Base-by-base conservation (phyloP, 30 jellyfish, hydroid and myxozoan genomes). In the Pelagia noctiluca region DNA sequence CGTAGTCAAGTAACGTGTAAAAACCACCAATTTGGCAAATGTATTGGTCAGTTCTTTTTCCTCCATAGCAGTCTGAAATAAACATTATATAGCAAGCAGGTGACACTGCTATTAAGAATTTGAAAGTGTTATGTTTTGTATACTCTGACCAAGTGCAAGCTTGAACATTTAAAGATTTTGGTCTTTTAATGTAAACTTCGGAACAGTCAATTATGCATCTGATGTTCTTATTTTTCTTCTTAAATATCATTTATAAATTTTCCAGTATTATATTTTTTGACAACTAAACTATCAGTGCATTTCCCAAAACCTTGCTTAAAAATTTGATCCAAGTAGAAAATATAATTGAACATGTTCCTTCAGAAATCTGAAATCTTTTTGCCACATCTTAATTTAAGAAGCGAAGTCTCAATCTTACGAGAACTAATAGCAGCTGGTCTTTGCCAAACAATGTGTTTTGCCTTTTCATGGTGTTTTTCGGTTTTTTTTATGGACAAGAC, bases 21-120 rank as follows among this genome's bases (percentile, higher is more conserved):
- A n/a, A n/a, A n/a, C n/a, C n/a, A n/a, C n/a, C n/a, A n/a, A n/a
- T n/a, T n/a, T n/a, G n/a, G n/a, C n/a, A n/a, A n/a, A n/a, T n/a
- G n/a, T n/a, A n/a, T n/a, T n/a, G n/a, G n/a, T n/a, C n/a, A n/a
- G n/a, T n/a, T n/a, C n/a, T n/a, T n/a, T n/a, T 49, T 35, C 93
- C 93, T 4, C 82, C 81, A 34, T 47, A 83, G 80, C 81, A 69
- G 1, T 33, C n/a, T 0, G 93, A 83, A 19, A 83, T 35, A 33
- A 83, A 83, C 3, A 33, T 49, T 33, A 68, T 8, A 13, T 37
- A 30, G 0, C 88, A 48, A 49, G 32, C 54, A 5, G 10, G 65
- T 49, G 31, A 68, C 2, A 13, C 31, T 54, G 0, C 42, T n/a
- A n/a, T n/a, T n/a, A n/a, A n/a, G n/a, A n/a, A n/a, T 50, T 76